A percentile compares a stretch with the other conserved stretches of the same genome.
These are phyloP conservation scores for Eidolon helvum DNA, from an alignment of 2,113 vertebrate species.

Conservation along the genomic window DNA sequence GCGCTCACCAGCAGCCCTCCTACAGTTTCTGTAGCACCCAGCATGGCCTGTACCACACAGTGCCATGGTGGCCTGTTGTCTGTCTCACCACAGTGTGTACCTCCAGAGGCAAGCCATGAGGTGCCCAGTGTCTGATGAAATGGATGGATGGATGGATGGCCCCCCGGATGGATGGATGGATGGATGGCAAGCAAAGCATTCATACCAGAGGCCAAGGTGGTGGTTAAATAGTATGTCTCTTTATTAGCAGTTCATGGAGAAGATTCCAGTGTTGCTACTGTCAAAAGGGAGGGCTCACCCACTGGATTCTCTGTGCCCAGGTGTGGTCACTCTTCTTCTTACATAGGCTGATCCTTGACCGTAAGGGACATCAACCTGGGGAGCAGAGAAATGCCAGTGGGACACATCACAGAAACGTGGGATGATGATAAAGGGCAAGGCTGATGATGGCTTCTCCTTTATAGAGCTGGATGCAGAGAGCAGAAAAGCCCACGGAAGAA, in stretches of 20 bases:
- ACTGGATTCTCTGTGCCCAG: not conserved
- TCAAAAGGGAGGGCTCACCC: not conserved
- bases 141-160: not conserved
- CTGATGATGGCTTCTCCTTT: not conserved
- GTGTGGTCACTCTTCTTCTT: not conserved
- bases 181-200: not conserved
- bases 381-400: not conserved
- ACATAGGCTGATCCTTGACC: not conserved
- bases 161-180: not conserved
- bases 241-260: conserved; percentile 67
- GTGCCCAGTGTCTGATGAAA: not conserved
- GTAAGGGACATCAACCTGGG: not conserved
- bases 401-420: accelerated
- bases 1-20: not conserved
- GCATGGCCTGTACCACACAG: not conserved
- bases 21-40: not conserved
- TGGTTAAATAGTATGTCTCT: conserved; percentile 60
- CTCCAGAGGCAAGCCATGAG: not conserved
- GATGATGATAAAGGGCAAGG: too few relatives aligned
- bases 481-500: not conserved
- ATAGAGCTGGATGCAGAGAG: not conserved
- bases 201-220: not conserved
- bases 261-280: not conserved
- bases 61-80: accelerated
- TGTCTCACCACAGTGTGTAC: not conserved